Conservation (phyloP, 2,797 vertebrate species). For the Agapornis canus region DNA sequence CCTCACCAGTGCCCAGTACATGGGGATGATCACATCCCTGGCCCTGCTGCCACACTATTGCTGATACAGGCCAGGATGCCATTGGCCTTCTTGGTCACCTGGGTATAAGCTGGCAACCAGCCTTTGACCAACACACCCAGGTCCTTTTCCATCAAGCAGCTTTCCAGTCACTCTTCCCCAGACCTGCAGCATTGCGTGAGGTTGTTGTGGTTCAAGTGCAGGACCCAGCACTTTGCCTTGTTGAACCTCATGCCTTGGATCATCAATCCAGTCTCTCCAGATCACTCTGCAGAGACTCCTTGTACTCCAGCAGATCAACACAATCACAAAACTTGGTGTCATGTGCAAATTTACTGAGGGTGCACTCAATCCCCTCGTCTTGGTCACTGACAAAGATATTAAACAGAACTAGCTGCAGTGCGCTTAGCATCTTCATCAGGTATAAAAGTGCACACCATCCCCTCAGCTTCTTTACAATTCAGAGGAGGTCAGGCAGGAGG, state of each 20-base stretch:
- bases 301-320: neutral
- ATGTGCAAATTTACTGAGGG: neutral
- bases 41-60: accelerated
- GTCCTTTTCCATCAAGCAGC: neutral
- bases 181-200: no score
- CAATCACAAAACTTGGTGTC: neutral
- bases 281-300: neutral
- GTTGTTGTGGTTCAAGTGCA: neutral
- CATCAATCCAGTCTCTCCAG: neutral
- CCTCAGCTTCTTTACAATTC: neutral
- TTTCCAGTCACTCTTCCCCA: neutral
- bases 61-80: neutral
- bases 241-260: neutral
- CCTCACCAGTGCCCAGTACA: neutral
- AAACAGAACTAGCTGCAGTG: neutral
- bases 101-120: neutral
- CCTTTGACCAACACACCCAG: accelerated
- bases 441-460: neutral
- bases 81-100: neutral
- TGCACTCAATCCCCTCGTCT: neutral
- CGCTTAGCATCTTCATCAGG: neutral
- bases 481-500: neutral
- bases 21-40: accelerated
- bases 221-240: neutral
- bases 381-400: neutral